Conservation (phyloP, 2,888 invertebrate genomes). For the Nineta flava region DNA sequence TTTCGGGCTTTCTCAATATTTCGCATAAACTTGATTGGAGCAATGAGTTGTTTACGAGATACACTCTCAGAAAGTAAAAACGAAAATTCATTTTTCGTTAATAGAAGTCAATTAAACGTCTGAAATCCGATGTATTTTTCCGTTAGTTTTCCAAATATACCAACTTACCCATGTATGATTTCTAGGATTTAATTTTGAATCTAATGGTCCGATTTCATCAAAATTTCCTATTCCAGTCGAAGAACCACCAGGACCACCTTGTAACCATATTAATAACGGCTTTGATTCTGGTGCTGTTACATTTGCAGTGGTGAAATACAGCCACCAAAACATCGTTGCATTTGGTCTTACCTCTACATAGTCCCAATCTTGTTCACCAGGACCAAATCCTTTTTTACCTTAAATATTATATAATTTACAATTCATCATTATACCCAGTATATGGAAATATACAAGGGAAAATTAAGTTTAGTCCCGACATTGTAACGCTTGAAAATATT, state of each 20-base stretch:
- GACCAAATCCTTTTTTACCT: slow-evolving; percentile 15
- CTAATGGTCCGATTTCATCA: slow-evolving; percentile 38
- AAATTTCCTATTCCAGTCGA: slow-evolving; percentile 40
- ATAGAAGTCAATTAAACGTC: neutral
- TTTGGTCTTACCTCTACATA: slow-evolving; percentile 30
- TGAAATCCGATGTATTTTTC: neutral
- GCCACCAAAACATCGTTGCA: slow-evolving; percentile 39
- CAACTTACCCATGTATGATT: slow-evolving; percentile 35
- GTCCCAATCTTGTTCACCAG: slow-evolving; percentile 29
- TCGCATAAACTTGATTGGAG: too few species aligned
- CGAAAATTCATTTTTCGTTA: too few species aligned
- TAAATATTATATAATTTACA: neutral
- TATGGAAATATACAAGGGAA: too few species aligned
- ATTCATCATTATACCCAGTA: too few species aligned
- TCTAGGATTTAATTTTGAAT: slow-evolving; percentile 31
- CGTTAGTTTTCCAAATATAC: neutral
- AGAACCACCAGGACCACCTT: slow-evolving; percentile 63
- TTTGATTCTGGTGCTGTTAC: slow-evolving; percentile 41
- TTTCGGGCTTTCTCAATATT: too few species aligned
- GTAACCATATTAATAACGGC: slow-evolving; percentile 72
- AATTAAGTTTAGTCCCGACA: too few species aligned
- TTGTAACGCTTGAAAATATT: too few species aligned
- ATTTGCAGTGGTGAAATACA: slow-evolving; percentile 51
- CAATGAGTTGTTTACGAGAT: too few species aligned
- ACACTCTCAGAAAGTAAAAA: too few species aligned